Base-by-base conservation (phyloP, 2,113 vertebrate genomes). In the Coturnix japonica region DNA sequence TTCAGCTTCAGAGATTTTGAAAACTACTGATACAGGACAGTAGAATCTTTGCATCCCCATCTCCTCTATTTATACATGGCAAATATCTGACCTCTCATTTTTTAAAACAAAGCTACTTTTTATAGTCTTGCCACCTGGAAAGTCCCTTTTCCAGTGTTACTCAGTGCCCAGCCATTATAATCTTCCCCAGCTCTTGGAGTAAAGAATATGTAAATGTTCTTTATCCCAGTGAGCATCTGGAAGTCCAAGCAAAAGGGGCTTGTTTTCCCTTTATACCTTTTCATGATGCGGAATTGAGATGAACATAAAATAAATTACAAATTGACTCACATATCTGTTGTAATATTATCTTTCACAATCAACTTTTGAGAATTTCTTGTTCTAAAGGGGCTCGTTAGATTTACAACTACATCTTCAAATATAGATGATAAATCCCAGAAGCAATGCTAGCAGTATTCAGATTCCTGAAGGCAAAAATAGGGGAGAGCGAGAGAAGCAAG, bases 381-480 rank as follows among this genome's bases (percentile, higher is more conserved):
- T 89, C 59, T 79, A 93, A 93, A 90, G 22, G 6, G 35, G 21
- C 37, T 84, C 2, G 31, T 76, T 88, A 56, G 37, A 66, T 69
- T 61, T 81, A 57, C 49, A 90, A 90, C 90, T 63, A 39, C 4
- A n/a, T 87, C 61, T 79, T 85, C 4, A 12, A 86, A 86, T 70
- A 66, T 19, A 66, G 33, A 65, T 49, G 28, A 73, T 76, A 73
- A 81, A 87, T 90, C 81, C 41, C 46, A 73, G 63, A 70, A 93
- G n/a, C 25, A 91, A 56, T 82, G 35, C 28, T 39, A 70, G 21
- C 3, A 7, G 56, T 79, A 59, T 10, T 77, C 81, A 89, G 71
- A 89, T 93, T 86, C 49, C 64, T 61, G 74, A 87, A 94, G 64
- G 66, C 71, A 82, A 90, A 96, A 92, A 92, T n/a, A 79, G 46